Base-by-base conservation (phyloP, 2,797 vertebrate species). In the Centroberyx gerrardi region DNA sequence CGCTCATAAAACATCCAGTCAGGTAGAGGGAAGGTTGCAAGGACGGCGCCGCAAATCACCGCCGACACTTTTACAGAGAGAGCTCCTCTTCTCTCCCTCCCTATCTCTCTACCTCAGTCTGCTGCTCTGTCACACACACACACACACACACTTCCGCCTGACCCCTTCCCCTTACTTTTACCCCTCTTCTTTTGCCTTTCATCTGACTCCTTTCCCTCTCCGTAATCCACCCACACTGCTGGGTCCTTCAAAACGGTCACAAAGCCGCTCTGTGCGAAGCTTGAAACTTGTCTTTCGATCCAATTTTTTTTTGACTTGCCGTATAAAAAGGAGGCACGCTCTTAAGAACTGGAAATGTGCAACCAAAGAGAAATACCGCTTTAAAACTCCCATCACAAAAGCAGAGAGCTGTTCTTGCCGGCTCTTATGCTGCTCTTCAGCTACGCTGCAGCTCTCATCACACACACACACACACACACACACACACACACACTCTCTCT, bases 1-100 rank as follows among this genome's bases (percentile, higher is more conserved):
- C 72, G 44, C 85, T 88, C 91, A 90, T 94, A 94, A 95, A 95
- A 76, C 88, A 93, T 88, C 84, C 84, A 83, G 90, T 89, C 88
- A 88, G 90, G 88, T 87, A 75, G 77, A 87, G 80, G 73, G 81
- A 88, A 84, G 86, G 75, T 81, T 80, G 87, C 93, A 93, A 95
- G 94, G 93, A 93, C 89, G 74, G 61, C 29, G 31, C 69, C 28
- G 86, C 92, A 94, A 94, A 94, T 95, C 93, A 93, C 78, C 51
- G 29, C n/a, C 52, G 73, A 87, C 90, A 83, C 78, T 90, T 91
- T 91, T 78, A 92, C 76, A 89, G 61, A 80, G 61, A 80, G 81
- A 86, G 78, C 72, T 59, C 14, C 74, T 79, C 82, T 66, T 51
- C 76, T 63, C 72, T 63, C 29, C 38, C 55, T 74, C 72, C 27